These are phyloP conservation scores for Lasioglossum albipes DNA, from an alignment of 1,140 invertebrate species.

Conservation along the genomic window DNA sequence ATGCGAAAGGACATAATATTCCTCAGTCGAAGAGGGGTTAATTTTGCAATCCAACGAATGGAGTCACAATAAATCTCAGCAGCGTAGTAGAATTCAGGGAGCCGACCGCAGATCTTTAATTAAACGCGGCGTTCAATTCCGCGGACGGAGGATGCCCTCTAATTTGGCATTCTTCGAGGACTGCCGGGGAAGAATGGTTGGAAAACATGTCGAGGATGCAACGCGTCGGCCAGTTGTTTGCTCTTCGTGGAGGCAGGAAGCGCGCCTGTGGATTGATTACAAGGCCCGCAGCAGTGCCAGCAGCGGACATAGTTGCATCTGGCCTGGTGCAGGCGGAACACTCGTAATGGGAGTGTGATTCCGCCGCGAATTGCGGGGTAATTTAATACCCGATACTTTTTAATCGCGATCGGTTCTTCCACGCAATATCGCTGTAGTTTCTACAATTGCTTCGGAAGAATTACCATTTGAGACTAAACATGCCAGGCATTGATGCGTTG, in stretches of 20 bases:
- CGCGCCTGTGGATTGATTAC: constrained; percentile 72
- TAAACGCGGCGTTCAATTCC: neutral
- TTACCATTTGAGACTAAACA: no score
- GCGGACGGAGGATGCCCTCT: neutral
- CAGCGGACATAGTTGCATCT: neutral
- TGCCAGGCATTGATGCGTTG: no score
- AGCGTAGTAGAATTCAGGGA: neutral
- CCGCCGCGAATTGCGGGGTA: neutral
- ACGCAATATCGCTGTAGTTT: no score
- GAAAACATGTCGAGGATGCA: no score
- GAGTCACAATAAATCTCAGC: neutral
- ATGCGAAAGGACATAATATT: no score
- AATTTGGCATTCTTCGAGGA: constrained; percentile 8
- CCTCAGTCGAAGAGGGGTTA: no score
- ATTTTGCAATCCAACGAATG: neutral
- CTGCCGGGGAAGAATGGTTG: neutral
- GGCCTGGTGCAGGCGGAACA: no score
- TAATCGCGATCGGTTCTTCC: neutral
- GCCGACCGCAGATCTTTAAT: neutral
- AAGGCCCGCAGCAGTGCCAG: constrained; percentile 57
- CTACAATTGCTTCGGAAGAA: no score
- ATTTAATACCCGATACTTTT: neutral
- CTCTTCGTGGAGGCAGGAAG: neutral
- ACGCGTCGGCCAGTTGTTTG: neutral
- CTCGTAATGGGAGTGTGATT: neutral